These are phyloP conservation scores for Oostethus manadensis DNA, from an alignment of 2,113 vertebrate species.

Conservation along the genomic window DNA sequence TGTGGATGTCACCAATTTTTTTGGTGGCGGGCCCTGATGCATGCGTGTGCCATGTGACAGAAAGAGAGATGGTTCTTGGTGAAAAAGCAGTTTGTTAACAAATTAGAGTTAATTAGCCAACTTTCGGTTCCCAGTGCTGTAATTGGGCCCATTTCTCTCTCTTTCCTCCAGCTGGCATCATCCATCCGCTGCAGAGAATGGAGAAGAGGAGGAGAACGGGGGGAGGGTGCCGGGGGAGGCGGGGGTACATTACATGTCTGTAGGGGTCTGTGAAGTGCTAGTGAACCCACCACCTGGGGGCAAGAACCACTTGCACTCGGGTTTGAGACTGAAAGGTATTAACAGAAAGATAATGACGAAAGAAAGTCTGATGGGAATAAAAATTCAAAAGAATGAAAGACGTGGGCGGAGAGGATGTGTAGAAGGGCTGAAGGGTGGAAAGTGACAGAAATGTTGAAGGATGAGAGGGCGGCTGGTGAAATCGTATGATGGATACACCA, in stretches of 20 bases:
- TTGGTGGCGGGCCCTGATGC: slow-evolving; percentile 28
- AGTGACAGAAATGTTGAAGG: slow-evolving; percentile 57
- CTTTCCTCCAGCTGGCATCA: slow-evolving; percentile 77
- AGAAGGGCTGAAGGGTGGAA: slow-evolving; percentile 5
- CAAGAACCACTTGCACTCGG: slow-evolving; percentile 50
- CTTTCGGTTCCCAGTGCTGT: slow-evolving; percentile 72
- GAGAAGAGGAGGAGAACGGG: slow-evolving; percentile 18
- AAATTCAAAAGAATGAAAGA: slow-evolving; percentile 50
- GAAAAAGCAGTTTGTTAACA: slow-evolving; percentile 76
- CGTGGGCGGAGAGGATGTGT: slow-evolving; percentile 50
- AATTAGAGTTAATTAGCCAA: slow-evolving; percentile 79
- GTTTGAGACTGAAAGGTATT: slow-evolving; percentile 60
- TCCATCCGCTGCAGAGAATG: slow-evolving; percentile 59
- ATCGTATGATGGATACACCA: slow-evolving; percentile 42
- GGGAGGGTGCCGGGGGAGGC: slow-evolving; percentile 1
- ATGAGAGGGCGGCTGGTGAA: slow-evolving; percentile 42
- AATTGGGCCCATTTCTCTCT: slow-evolving; percentile 76
- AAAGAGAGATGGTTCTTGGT: slow-evolving; percentile 66
- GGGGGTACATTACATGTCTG: slow-evolving; percentile 48
- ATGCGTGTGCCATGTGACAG: slow-evolving; percentile 55
- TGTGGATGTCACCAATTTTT: too few relatives aligned
- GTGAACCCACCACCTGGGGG: slow-evolving; percentile 42
- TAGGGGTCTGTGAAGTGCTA: slow-evolving; percentile 55
- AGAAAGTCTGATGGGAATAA: slow-evolving; percentile 56
- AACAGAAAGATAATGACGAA: slow-evolving; percentile 66